A percentile compares a stretch with the other conserved stretches of the same genome.
Evolutionary conservation across 2,797 vertebrate genomes (phyloP).

Genomic region (Spinus olivaceus): DNA sequence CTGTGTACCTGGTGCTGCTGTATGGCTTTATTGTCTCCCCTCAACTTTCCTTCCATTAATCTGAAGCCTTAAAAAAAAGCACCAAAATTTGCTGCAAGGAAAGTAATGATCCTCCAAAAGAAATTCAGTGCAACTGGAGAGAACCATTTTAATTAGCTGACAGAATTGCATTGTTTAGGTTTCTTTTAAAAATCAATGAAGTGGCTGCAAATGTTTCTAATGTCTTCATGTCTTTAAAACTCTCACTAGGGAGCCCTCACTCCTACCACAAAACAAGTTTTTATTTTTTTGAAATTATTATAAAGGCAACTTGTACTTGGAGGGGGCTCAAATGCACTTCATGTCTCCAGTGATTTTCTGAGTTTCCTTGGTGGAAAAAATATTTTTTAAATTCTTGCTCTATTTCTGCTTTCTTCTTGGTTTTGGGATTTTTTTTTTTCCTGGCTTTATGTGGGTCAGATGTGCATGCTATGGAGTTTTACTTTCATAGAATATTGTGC

Average conservation of each 20-base stretch:
- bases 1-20: not conserved
- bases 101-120: constrained; percentile 72
- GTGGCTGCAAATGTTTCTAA: constrained; percentile 31
- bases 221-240: constrained; percentile 17
- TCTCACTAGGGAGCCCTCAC: not conserved
- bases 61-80: constrained; percentile 49
- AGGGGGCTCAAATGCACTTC: not conserved
- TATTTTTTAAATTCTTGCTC: not conserved
- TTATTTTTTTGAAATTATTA: not conserved
- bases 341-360: not conserved
- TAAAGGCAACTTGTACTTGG: not conserved
- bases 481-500: not conserved
- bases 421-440: not conserved
- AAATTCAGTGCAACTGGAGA: constrained; percentile 55
- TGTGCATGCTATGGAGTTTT: not conserved
- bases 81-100: constrained; percentile 37
- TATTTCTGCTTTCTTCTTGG: not conserved
- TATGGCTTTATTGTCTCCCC: not conserved
- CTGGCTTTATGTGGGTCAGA: not conserved
- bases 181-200: constrained; percentile 66
- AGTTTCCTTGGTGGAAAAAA: not conserved
- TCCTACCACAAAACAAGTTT: not conserved
- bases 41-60: constrained; percentile 15
- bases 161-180: constrained; percentile 56
- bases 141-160: constrained; percentile 70